Evolutionary conservation across 2,797 vertebrate genomes (phyloP), one percentile per base, ranked within the genome.

Genomic region (Psittacula echo): DNA sequence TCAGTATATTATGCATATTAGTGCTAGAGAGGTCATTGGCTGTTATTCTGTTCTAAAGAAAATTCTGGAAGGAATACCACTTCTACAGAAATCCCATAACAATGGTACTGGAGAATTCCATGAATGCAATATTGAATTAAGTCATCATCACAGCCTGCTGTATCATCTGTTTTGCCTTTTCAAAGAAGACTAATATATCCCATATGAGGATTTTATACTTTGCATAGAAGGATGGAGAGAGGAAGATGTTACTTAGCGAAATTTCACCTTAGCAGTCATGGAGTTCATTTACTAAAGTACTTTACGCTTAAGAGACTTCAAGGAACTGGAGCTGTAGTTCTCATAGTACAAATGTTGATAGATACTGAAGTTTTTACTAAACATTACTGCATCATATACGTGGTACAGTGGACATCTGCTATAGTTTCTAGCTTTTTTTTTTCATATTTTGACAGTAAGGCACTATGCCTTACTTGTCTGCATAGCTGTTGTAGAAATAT

Each of bases 21-120:
- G 39, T 81, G 32, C 27, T 73, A 87, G 39, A 73, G 44, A 96
- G 66, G 80, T 94, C 80, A 71, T 17, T 62, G 42, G 11, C 76
- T 87, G 2, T 7, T 77, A 60, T 71, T 82, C 56, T 79, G 27
- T 66, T 89, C 74, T 86, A 83, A 86, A 90, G 62, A 65, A 67
- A 85, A 80, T 81, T 94, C 72, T 90, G 82, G 67, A 71, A 93
- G 27, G 42, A 91, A 80, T 65, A 82, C 0, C 20, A 76, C 20
- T 77, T 92, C 92, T 90, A 93, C 22, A 85, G 48, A 89, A 95
- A 86, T 61, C 13, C 32, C 79, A 2, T 87, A 80, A 93, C 72
- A 95, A 85, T 88, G 11, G 7, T 47, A 56, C 22, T 45, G 48
- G 78, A 90, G 47, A 81, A 85, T 96, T 95, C 91, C 81, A 96